Evolutionary conservation across 2,797 vertebrate species (phyloP), one percentile per base, ranked within the genome.

Genomic region (Sebastes umbrosus): DNA sequence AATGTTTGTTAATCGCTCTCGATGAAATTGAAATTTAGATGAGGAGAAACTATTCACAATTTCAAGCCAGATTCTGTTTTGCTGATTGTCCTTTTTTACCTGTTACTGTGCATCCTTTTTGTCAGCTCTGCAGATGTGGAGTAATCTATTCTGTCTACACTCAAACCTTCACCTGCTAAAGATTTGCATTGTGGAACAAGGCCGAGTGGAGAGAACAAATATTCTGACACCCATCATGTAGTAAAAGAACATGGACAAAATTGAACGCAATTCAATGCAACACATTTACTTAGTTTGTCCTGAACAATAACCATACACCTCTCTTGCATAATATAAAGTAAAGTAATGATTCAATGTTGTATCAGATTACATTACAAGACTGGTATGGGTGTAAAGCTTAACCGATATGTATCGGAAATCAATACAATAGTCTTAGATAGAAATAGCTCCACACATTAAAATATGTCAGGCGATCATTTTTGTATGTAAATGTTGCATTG

Each of bases 401-500:
- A 46, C 43, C 16, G 43, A 46, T 8, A 46, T 0, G 0, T 46
- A 46, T 20, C 43, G 0, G 16, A 46, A 46, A 46, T 46, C 43
- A 18, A 46, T 18, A 46, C 16, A 46, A 46, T 46, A 46, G 16
- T 18, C 43, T 8, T 46, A 20, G 0, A 46, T 20, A 46, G 43
- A 46, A 46, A 18, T 18, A 18, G 0, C 16, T 18, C 43, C 43
- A 46, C 39, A 43, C 39, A 43, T 43, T 43, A 43, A 43, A 43
- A 43, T 0, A 43, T 3, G 14, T 0, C 39, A 43, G 39, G 39
- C 0, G 39, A 43, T 43, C 0, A 39, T 43, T 43, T 39, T 16
- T 16, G 39, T 43, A 43, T 43, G 39, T 0, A 46, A 2, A 46
- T 46, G 43, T 46, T 46, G 43, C 43, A 46, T 46, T 20, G 43